A percentile compares a stretch with the other conserved stretches of the same genome.
phyloP scores from a whole-genome alignment of 2,113 vertebrate species.

The Rhinichthys klamathensis region DNA sequence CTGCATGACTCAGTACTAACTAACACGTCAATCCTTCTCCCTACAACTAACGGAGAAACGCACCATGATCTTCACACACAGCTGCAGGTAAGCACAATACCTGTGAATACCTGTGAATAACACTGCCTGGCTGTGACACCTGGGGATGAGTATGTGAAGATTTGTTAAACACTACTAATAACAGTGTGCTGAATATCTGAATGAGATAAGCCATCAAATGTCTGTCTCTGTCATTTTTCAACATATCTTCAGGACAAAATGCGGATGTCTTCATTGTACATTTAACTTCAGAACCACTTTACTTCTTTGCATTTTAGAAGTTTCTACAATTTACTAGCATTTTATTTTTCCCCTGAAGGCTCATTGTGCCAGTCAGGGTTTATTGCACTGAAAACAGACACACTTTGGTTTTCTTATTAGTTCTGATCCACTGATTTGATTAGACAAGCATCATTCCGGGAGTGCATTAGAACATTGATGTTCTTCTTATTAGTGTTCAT shows the following conservation, averaged over 20 bases:
- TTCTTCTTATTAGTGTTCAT: neutral
- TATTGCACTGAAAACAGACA: neutral
- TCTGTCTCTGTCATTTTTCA: neutral
- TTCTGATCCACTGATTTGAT: neutral
- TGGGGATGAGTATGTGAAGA: neutral
- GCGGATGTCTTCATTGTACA: neutral
- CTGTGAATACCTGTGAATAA: slow-evolving; percentile 8
- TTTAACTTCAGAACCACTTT: neutral
- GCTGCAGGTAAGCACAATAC: slow-evolving; percentile 81
- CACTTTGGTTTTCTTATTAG: neutral
- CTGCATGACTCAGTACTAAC: slow-evolving; percentile 82
- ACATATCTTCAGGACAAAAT: neutral
- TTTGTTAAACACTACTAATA: slow-evolving; percentile 9
- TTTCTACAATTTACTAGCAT: neutral
- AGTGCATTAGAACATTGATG: neutral
- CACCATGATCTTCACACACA: slow-evolving; percentile 66
- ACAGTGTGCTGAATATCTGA: neutral
- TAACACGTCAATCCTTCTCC: slow-evolving; percentile 74
- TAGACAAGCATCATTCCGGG: neutral
- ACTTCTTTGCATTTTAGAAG: neutral
- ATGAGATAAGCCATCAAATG: neutral
- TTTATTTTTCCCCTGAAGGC: neutral
- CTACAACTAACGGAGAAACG: slow-evolving; percentile 66
- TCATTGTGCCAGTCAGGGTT: neutral
- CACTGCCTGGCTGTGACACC: neutral